Evolutionary conservation across 1,140 invertebrate species (phyloP).

Genomic region (Lepidurus apus): DNA sequence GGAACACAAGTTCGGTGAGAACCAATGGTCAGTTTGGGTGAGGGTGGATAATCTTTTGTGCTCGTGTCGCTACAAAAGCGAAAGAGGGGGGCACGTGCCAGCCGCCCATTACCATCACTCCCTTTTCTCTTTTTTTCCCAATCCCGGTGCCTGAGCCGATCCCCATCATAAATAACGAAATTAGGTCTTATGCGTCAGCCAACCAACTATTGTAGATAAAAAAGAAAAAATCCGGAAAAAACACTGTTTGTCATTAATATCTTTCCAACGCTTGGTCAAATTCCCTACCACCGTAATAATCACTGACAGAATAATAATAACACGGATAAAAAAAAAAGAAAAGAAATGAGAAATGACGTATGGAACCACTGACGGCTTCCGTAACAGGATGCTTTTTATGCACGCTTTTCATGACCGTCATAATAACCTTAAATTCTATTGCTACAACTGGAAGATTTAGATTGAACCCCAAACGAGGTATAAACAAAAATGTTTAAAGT

Average conservation of each 20-base stretch:
- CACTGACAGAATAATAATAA: neutral
- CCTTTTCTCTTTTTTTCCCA: neutral
- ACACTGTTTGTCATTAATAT: neutral
- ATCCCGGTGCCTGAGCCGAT: slow-evolving; percentile 5
- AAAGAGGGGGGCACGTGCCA: slow-evolving; percentile 8
- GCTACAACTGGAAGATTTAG: too few relatives aligned
- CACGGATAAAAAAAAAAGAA: neutral
- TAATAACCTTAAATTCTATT: neutral
- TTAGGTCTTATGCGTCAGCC: neutral
- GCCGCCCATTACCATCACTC: neutral
- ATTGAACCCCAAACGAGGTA: too few relatives aligned
- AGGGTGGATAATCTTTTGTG: slow-evolving; percentile 13
- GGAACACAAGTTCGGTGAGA: neutral
- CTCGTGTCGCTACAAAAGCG: slow-evolving; percentile 14
- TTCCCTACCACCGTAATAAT: neutral
- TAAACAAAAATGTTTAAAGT: too few relatives aligned
- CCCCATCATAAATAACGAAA: slow-evolving; percentile 11
- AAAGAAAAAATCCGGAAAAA: neutral
- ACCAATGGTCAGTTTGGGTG: slow-evolving; percentile 4
- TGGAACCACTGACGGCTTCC: neutral
- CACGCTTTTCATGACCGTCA: neutral
- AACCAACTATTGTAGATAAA: neutral
- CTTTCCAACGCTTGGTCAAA: neutral
- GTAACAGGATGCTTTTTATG: neutral
- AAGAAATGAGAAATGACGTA: neutral